Evolutionary conservation across 1,140 invertebrate species (phyloP).

Genomic region (Plectrocnemia conspersa): DNA sequence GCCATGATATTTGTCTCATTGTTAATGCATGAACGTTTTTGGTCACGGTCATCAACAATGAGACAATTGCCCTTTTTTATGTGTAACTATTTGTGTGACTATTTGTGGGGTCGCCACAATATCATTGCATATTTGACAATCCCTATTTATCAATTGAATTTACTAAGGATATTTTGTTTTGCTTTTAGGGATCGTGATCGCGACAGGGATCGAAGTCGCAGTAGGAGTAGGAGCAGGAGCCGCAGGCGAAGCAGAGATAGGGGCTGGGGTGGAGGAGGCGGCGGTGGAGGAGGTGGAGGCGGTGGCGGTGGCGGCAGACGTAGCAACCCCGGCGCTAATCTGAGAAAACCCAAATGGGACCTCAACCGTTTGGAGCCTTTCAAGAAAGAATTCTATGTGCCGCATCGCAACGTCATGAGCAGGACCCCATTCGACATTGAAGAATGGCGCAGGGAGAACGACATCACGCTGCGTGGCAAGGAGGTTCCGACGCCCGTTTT

Average conservation of each 20-base stretch:
- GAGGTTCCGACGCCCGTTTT: slow-evolving; percentile 77
- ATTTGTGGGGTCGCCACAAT: no score
- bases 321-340: slow-evolving; percentile 50
- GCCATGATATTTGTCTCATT: no score
- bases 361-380: slow-evolving; percentile 74
- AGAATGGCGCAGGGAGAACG: slow-evolving; percentile 66
- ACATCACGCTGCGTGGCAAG: slow-evolving; percentile 77
- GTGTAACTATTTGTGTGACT: no score
- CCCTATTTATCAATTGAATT: neutral
- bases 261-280: slow-evolving; percentile 35
- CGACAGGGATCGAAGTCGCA: slow-evolving; percentile 45
- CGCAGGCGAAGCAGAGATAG: slow-evolving; percentile 40
- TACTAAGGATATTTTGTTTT: slow-evolving; percentile 22
- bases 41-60: no score
- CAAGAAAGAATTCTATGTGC: slow-evolving; percentile 90
- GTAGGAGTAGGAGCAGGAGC: slow-evolving; percentile 43
- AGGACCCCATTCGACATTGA: slow-evolving; percentile 68
- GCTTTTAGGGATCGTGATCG: slow-evolving; percentile 47
- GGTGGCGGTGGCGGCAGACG: slow-evolving; percentile 53
- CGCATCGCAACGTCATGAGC: slow-evolving; percentile 67
- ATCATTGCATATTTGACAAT: no score
- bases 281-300: slow-evolving; percentile 49
- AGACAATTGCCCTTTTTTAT: no score
- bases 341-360: slow-evolving; percentile 74
- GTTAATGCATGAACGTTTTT: no score